These are phyloP conservation scores for Philhelius pedissequus DNA, from an alignment of 2,888 invertebrate species.

Conservation along the genomic window DNA sequence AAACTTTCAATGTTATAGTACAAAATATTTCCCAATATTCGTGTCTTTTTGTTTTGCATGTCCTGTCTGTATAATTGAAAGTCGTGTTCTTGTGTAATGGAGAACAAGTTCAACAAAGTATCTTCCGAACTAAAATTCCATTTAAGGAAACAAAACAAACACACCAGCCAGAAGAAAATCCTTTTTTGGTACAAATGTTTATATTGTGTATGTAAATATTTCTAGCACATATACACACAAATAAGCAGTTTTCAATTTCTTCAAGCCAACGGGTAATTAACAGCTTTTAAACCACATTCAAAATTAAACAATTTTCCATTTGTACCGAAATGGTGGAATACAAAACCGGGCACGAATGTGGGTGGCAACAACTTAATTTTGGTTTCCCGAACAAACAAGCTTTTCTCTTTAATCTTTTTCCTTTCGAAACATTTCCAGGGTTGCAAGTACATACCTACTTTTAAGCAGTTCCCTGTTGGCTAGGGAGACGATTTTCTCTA, in stretches of 20 bases:
- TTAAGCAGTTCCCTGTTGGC: neutral
- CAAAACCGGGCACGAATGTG: conserved; percentile 30
- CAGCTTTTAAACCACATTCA: conserved; percentile 66
- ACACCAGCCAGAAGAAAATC: neutral
- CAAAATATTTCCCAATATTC: conserved; percentile 55
- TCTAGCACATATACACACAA: neutral
- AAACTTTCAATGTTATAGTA: conserved; percentile 43
- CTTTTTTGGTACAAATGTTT: neutral
- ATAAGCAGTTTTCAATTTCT: neutral
- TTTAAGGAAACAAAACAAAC: neutral
- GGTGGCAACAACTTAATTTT: conserved; percentile 64
- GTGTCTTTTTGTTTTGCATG: neutral
- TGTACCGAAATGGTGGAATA: conserved; percentile 48
- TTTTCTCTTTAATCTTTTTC: conserved; percentile 16
- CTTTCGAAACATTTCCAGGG: neutral
- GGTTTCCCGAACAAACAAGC: conserved; percentile 45
- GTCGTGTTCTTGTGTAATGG: neutral
- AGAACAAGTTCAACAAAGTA: neutral
- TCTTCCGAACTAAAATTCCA: neutral
- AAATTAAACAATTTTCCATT: conserved; percentile 67
- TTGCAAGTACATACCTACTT: neutral
- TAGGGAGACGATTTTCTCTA: neutral
- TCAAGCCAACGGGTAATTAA: conserved; percentile 54
- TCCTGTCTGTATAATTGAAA: neutral
- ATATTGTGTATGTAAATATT: neutral